Evolutionary conservation across 2,113 vertebrate genomes (phyloP), one percentile per base, ranked within the genome.

Genomic region (Verasper variegatus): DNA sequence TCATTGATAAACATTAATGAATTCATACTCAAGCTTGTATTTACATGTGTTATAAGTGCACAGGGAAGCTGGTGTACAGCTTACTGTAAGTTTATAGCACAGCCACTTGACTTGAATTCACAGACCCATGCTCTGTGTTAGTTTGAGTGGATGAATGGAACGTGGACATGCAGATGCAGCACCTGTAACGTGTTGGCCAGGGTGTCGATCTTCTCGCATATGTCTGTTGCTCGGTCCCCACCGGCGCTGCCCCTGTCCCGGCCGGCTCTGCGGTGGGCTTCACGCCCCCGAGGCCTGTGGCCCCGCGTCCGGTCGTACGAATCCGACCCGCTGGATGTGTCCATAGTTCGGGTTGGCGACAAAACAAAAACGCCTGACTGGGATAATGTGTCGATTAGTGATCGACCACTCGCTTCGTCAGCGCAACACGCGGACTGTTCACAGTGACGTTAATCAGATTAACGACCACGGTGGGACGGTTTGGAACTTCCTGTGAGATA

Each of bases 141-240:
- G 51, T 21, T n/a, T 40, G 37, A 0, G 7, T 42, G 11, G 18
- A 51, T 3, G 47, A 9, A 51, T 51, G 15, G 3, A 42, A 64
- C 23, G 12, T 45, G 35, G 49, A 15, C 13, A 24, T 42, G 23
- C 23, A 37, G 42, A 37, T 8, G 40, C 6, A 1, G 18, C 23
- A 98, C 97, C 96, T 98, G 95, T 85, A 99, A 94, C 84, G 97
- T 98, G 90, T 82, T 95, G 47, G 96, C 95, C 87, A 99, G 92
- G 8, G 95, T 95, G 82, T 95, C 94, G 80, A 99, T 97, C 91
- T 98, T 99, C 76, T 95, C 90, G 0, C 96, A 94, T 76, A 98
- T 95, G 63, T 93, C 93, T 58, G 78, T 87, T 8, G 27, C 15
- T 61, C 87, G 76, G 66, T 82, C 85, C 49, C 77, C 89, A 11